Evolutionary conservation across 2,888 invertebrate genomes (phyloP), one percentile per base, ranked within the genome.

Genomic region (Eretmocerus hayati): DNA sequence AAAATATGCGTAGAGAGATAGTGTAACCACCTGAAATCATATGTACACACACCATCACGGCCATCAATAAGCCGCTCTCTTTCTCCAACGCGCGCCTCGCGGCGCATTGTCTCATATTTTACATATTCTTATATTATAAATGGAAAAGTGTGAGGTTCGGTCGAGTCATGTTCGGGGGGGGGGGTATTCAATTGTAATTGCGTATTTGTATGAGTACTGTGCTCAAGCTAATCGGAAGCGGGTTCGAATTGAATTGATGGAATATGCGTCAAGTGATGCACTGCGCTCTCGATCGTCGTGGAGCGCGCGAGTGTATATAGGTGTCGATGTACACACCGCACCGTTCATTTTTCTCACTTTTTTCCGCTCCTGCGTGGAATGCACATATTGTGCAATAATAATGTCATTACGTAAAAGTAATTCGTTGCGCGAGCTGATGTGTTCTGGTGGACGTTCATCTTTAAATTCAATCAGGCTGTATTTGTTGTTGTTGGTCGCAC

Each of bases 1-100:
- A 72, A 94, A 94, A 72, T 92, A 94, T 8, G 88, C 86, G 71
- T 94, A 92, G 46, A 92, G 78, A 11, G 93, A 89, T 58, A 94
- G 73, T 2, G 94, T 94, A 23, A 93, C 93, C 56, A 93, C 93
- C 92, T 93, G 77, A 47, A 74, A 72, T 42, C 46, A 51, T 44
- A 51, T 31, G 40, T 37, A 51, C 32, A 46, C 46, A 46, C 42
- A 33, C 42, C 45, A 46, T 37, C 44, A 41, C 41, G 44, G 48
- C 38, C 42, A 45, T 50, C 41, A 50, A 45, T 50, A 9, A 33
- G 45, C 42, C 31, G 36, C 23, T 50, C 37, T n/a, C n/a, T n/a
- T n/a, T 33, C 19, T 38, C 42, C 40, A 26, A 15, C 40, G 18
- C 40, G 33, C 32, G 15, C 22, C 19, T 9, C 20, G 33, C 9